A percentile compares a stretch with the other conserved stretches of the same genome.
These are phyloP conservation scores for Drosophila kohkoa DNA, from an alignment of 1,140 invertebrate genomes.

Conservation along the genomic window DNA sequence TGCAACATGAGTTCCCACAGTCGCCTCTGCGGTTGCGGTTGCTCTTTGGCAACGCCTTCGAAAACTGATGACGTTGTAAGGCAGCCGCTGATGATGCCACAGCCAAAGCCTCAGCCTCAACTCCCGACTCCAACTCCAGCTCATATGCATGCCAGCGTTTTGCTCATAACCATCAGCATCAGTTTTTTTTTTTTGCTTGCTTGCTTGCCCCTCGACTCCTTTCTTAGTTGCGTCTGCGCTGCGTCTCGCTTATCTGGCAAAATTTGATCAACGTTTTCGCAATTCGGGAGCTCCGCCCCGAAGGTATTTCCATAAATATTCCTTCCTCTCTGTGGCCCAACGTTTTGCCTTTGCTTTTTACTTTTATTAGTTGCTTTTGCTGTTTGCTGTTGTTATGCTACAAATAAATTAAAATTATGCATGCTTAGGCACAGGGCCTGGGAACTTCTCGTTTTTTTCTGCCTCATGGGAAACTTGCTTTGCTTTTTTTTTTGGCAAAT, in stretches of 20 bases:
- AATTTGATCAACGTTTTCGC: slow-evolving; percentile 84
- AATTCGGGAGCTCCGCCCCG: slow-evolving; percentile 83
- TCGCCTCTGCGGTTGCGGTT: slow-evolving; percentile 62
- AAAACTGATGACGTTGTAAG: slow-evolving; percentile 82
- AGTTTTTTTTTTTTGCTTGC: slow-evolving; percentile 1
- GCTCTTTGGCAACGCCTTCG: slow-evolving; percentile 80
- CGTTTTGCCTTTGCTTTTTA: slow-evolving; percentile 59
- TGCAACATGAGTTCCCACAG: slow-evolving; percentile 81
- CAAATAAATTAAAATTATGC: slow-evolving; percentile 84
- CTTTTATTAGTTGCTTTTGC: slow-evolving; percentile 69
- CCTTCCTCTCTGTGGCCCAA: slow-evolving; percentile 16
- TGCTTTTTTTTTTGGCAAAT: slow-evolving; percentile 25
- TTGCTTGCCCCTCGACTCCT: neutral
- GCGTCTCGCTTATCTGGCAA: slow-evolving; percentile 69
- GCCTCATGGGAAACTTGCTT: slow-evolving; percentile 59
- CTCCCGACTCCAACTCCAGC: slow-evolving; percentile 30
- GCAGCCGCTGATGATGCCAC: slow-evolving; percentile 42
- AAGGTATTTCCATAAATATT: slow-evolving; percentile 84
- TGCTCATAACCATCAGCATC: slow-evolving; percentile 55
- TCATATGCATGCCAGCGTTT: slow-evolving; percentile 74
- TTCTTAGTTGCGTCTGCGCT: slow-evolving; percentile 43
- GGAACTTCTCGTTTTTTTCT: slow-evolving; percentile 44
- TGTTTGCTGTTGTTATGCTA: slow-evolving; percentile 59
- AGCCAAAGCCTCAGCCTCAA: slow-evolving; percentile 4
- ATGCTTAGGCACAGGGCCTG: slow-evolving; percentile 73